Base-by-base conservation (phyloP, 2,888 invertebrate genomes). In the Lasiommata megera region DNA sequence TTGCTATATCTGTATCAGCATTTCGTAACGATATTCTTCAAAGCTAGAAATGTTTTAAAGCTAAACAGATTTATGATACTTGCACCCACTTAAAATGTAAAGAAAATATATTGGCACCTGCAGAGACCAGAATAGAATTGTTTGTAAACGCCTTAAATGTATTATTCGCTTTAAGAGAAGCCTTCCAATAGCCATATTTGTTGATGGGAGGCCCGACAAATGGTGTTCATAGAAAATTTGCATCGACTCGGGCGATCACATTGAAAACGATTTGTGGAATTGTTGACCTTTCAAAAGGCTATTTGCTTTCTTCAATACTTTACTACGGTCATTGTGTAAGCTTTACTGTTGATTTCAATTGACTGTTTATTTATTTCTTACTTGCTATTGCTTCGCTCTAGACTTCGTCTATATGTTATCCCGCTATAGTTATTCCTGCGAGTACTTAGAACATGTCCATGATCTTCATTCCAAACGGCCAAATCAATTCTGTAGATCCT, bases 291-390 rank as follows among this genome's bases (percentile, higher is more conserved):
- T 64, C 60, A 59, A 64, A 62, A 61, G 62, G 64, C 60, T 56
- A 68, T 69, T 72, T 68, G 70, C 71, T 73, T 73, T 71, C 71
- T 70, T 71, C 67, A 31, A 69, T 34, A 34, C 34, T 34, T 34
- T 34, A 11, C 68, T 34, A 41, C 41, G 11, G 18, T 17, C 36
- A 37, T 43, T 36, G 44, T 34, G 17, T 43, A 47, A 55, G 17
- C 40, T 41, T 41, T 56, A 37, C 56, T 58, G 58, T 57, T 28
- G 16, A 18, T 47, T 31, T 31, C 47, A 18, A 36, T 36, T 37
- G 18, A 29, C 29, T 31, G 31, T 16, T 16, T 46, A 44, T 16
- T 46, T 44, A 14, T 17, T 31, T 16, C 9, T 29, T 31, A 23
- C 23, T 23, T 3, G 23, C 23, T 23, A 2, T 23, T 3, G 23